Evolutionary conservation across 2,797 vertebrate species (phyloP).

Genomic region (Coracias cyanogaster): DNA sequence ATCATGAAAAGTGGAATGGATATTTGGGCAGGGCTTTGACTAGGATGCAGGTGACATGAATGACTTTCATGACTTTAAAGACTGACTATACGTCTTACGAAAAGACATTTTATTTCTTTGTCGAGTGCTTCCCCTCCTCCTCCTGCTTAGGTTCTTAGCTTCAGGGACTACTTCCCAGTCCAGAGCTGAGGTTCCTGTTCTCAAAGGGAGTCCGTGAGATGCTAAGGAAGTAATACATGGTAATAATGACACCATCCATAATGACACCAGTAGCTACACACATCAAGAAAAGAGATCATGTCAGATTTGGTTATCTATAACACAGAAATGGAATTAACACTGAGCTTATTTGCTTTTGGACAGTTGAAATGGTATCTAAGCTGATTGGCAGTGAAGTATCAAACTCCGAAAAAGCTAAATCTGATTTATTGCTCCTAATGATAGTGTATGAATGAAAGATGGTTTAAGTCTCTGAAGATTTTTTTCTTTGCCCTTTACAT

Average conservation of each 20-base stretch:
- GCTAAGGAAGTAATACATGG: background rate
- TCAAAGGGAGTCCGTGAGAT: background rate
- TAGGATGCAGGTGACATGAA: background rate
- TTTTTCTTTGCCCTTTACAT: background rate
- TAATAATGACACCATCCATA: background rate
- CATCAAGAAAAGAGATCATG: background rate
- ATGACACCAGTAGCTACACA: background rate
- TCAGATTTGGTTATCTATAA: background rate
- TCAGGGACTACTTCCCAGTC: background rate
- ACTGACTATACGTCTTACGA: background rate
- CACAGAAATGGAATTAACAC: background rate
- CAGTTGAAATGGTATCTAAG: background rate
- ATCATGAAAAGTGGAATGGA: background rate
- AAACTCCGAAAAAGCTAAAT: background rate
- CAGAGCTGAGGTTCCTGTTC: background rate
- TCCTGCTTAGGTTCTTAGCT: background rate
- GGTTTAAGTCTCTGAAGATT: background rate
- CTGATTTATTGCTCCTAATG: background rate
- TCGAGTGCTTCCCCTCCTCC: background rate
- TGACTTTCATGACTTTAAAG: background rate
- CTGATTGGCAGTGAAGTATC: background rate
- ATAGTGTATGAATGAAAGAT: background rate
- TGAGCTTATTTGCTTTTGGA: background rate
- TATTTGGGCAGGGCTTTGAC: background rate
- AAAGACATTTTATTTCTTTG: background rate